Evolutionary conservation across 2,797 vertebrate species (phyloP), one percentile per base, ranked within the genome.

Genomic region (Simalia tracyae): DNA sequence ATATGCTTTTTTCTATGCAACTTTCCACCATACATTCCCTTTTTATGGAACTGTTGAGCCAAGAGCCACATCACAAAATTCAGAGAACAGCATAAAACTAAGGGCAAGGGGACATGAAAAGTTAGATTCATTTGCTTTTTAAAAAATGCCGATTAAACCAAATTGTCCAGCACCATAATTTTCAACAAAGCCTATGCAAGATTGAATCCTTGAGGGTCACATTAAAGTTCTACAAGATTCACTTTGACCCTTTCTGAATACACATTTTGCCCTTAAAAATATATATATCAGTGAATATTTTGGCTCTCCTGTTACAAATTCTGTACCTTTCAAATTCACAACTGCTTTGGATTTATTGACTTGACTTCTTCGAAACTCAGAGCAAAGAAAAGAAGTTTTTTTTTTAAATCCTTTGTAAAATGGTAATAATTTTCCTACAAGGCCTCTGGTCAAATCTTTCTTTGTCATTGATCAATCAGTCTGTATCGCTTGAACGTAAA

Each of bases 401-500:
- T 60, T 60, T 60, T 60, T 81, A 87, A 9, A 12, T 22, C 28
- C 46, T 89, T 72, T 11, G 28, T 14, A 10, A 4, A 4, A 24
- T 8, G 1, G 57, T 2, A 50, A 91, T 84, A 94, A 94, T 86
- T 94, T 84, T 92, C 81, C 56, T 24, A 92, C 2, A 0, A 90
- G 94, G 96, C 96, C 96, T 96, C 96, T 97, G 96, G 94, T 94
- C 96, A 96, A 95, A 95, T 97, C 95, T 96, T 91, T 93, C 90
- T 94, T 90, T 95, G 12, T 56, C 66, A 24, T 61, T 61, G 10
- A 22, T 36, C 46, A 46, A 26, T n/a, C 54, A 17, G 11, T 87
- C 87, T 60, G 46, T 50, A 90, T 94, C 89, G 2, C 89, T 36
- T 31, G 88, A 89, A 92, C 0, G 0, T 90, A 93, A 96, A 95